Percentiles rank a stretch among this genome's conserved stretches.
Evolutionary conservation across 2,113 vertebrate genomes (phyloP).

Genomic region (Oceanites oceanicus): DNA sequence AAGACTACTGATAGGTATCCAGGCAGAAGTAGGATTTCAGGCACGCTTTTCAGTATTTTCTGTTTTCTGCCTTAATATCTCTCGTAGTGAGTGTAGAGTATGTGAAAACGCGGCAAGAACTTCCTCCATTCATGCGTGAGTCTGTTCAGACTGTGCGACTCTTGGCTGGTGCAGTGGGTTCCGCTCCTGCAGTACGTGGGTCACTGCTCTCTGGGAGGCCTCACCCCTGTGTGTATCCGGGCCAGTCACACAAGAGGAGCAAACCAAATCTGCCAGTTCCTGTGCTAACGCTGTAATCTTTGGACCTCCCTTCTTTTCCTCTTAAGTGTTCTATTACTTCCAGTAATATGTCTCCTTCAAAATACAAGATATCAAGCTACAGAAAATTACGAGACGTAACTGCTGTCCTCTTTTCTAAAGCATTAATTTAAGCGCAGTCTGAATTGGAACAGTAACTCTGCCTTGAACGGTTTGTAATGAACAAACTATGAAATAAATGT

Average conservation of each 20-base stretch:
- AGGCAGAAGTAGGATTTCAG: not conserved
- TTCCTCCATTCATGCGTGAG: accelerated
- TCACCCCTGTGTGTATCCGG: not conserved
- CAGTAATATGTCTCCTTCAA: not conserved
- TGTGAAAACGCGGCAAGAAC: not conserved
- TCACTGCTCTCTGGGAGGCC: not conserved
- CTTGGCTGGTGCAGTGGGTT: not conserved
- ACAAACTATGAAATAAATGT: not conserved
- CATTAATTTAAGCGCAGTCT: not conserved
- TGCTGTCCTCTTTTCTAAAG: not conserved
- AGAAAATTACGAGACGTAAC: not conserved
- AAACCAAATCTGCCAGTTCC: not conserved
- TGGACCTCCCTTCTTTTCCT: not conserved
- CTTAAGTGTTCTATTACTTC: not conserved
- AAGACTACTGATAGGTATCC: not conserved
- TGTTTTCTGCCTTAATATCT: not conserved
- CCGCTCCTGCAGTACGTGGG: not conserved
- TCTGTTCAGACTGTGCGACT: not conserved
- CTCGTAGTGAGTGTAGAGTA: not conserved
- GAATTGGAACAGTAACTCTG: not conserved
- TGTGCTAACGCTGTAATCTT: not conserved
- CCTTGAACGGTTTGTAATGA: not conserved
- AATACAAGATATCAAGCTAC: not conserved
- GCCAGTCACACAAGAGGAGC: not conserved
- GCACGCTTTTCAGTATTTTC: accelerated